Evolutionary conservation across 1,140 invertebrate genomes (phyloP), one percentile per base, ranked within the genome.

Genomic region (Caenorhabditis tropicalis): DNA sequence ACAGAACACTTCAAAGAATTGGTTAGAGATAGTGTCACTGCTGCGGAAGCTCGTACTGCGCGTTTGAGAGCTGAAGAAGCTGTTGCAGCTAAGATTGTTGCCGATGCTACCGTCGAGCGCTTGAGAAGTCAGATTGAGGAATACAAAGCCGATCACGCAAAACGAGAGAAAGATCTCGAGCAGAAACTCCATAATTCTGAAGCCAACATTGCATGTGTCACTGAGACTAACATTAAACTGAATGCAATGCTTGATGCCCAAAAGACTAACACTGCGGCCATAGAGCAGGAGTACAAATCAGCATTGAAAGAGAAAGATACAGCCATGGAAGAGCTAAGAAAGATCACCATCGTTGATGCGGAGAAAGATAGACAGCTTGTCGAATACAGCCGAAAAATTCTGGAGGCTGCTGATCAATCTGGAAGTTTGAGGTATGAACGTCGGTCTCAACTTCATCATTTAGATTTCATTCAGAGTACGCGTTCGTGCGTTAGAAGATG

Each of bases 1-100:
- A 82, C 27, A 33, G 56, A 65, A 19, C 36, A 82, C n/a, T 51
- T 82, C 27, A 65, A 46, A 19, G 82, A 82, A 43, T 27, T 82
- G 0, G 43, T 53, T n/a, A 16, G 43, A 21, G 56, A 65, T 27
- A 60, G 43, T 33, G 60, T 46, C 12, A 49, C 51, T 31, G 60
- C 43, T 6, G 82, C 27, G 3, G 56, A 82, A 56, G 36, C 51
- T 7, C n/a, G 82, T 24, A 46, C 65, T 9, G 65, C 65, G 24
- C 65, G 65, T 24, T 24, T 74, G n/a, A 74, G 65, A 46, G 65
- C 65, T 12, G 65, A 74, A 27, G 65, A 74, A 24, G 65, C 65
- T 6, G 19, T 74, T 21, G 65, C 65, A 9, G 65, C 65, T 1
- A 74, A 46, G 15, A 2, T 74, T 27, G 65, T 74, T 24, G 36